phyloP scores from a whole-genome alignment of 2,113 vertebrate genomes.

The Mellivora capensis region DNA sequence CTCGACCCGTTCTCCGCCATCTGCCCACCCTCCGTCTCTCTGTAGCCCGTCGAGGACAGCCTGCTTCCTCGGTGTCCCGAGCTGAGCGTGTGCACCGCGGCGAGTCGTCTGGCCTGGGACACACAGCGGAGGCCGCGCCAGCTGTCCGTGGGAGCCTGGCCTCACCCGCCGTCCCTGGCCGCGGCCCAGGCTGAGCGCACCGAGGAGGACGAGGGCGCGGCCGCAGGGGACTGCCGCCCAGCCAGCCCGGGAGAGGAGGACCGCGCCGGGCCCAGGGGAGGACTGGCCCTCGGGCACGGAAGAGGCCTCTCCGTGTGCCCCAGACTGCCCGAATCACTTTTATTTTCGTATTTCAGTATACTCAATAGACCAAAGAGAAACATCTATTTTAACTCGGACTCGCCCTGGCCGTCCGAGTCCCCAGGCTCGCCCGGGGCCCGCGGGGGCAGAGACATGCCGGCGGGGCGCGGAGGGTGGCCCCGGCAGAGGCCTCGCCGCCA shows the following conservation, averaged over 20 bases:
- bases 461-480: slow-evolving; percentile 60
- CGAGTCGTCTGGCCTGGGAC: slow-evolving; percentile 75
- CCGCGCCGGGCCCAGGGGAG: slow-evolving; percentile 77
- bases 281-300: slow-evolving; percentile 74
- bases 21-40: slow-evolving; percentile 84
- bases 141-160: slow-evolving; percentile 79
- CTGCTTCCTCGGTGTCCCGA: slow-evolving; percentile 79
- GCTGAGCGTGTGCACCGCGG: slow-evolving; percentile 76
- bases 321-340: slow-evolving; percentile 92
- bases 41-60: slow-evolving; percentile 84
- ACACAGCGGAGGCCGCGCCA: slow-evolving; percentile 62
- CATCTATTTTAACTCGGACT: slow-evolving; percentile 86
- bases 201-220: slow-evolving; percentile 24
- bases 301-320: slow-evolving; percentile 84
- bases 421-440: slow-evolving; percentile 71
- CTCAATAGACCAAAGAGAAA: slow-evolving; percentile 99
- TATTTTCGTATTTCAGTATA: slow-evolving; percentile 92
- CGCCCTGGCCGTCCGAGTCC: slow-evolving; percentile 78
- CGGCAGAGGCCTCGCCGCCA: slow-evolving; percentile 62
- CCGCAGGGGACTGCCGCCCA: slow-evolving; percentile 70
- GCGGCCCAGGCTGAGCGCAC: slow-evolving; percentile 66
- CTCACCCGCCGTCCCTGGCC: slow-evolving; percentile 69
- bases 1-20: slow-evolving; percentile 81
- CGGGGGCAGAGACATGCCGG: slow-evolving; percentile 72
- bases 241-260: slow-evolving; percentile 76